phyloP scores from a whole-genome alignment of 2,888 invertebrate species.

The Phortica magna region DNA sequence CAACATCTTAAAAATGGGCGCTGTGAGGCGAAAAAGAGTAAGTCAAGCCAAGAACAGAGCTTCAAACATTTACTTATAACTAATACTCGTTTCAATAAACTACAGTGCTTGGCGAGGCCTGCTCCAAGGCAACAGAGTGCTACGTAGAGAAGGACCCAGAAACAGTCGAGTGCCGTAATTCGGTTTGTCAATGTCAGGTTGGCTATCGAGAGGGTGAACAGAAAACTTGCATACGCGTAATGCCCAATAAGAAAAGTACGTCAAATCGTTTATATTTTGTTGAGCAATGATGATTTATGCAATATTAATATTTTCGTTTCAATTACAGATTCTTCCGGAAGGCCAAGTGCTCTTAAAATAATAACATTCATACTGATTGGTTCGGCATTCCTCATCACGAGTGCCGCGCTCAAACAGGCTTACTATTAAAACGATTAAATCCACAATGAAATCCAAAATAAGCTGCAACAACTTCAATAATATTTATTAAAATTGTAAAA shows the following conservation, averaged over 20 bases:
- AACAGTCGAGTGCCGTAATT: slow-evolving; percentile 76
- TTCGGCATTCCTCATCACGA: slow-evolving; percentile 76
- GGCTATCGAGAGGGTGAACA: slow-evolving; percentile 50
- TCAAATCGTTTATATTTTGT: background rate
- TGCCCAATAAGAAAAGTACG: slow-evolving; percentile 75
- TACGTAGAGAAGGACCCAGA: slow-evolving; percentile 72
- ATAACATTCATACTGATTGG: slow-evolving; percentile 77
- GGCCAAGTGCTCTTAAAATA: slow-evolving; percentile 78
- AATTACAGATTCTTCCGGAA: slow-evolving; percentile 77
- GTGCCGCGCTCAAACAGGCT: slow-evolving; percentile 77
- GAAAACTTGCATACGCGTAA: slow-evolving; percentile 65
- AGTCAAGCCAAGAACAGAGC: background rate
- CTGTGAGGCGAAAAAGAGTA: slow-evolving; percentile 73
- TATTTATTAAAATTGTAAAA: background rate
- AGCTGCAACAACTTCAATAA: slow-evolving; percentile 22
- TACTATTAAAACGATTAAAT: slow-evolving; percentile 53
- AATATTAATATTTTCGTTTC: background rate
- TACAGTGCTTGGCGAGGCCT: slow-evolving; percentile 70
- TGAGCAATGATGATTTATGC: background rate
- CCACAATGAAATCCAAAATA: background rate
- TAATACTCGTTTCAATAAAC: background rate
- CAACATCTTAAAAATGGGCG: slow-evolving; percentile 72
- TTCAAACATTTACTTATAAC: background rate
- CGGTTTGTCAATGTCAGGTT: slow-evolving; percentile 76
- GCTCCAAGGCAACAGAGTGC: slow-evolving; percentile 73